phyloP scores from a whole-genome alignment of 2,888 invertebrate genomes.

The Phymatocera aterrima region DNA sequence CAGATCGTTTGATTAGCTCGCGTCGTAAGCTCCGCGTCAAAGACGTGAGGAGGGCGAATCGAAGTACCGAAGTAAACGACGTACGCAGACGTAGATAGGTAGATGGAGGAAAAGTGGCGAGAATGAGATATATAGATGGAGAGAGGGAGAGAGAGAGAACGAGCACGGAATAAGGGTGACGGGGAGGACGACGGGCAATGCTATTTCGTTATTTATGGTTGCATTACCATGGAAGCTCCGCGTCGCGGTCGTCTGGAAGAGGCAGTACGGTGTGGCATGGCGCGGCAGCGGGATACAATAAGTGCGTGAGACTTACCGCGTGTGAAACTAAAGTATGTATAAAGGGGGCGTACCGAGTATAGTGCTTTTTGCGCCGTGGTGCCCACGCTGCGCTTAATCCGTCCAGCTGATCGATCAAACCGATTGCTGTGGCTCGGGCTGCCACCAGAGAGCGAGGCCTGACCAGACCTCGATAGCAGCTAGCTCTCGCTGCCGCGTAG shows the following conservation, averaged over 20 bases:
- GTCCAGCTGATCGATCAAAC: constrained; percentile 40
- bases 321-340: constrained; percentile 59
- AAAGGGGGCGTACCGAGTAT: constrained; percentile 49
- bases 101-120: not conserved
- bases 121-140: not conserved
- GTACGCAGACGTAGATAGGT: not conserved
- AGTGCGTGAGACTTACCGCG: constrained; percentile 60
- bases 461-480: not conserved
- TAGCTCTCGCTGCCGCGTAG: not conserved
- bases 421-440: constrained; percentile 30
- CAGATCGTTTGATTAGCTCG: constrained; percentile 56
- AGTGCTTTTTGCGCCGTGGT: constrained; percentile 42
- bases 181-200: constrained; percentile 49
- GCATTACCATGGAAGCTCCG: constrained; percentile 59
- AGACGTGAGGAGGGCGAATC: constrained; percentile 43
- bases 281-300: constrained; percentile 51
- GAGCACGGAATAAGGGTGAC: not conserved
- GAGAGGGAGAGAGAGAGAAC: not conserved
- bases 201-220: constrained; percentile 64
- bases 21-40: constrained; percentile 51
- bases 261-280: not conserved
- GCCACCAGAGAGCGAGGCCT: constrained; percentile 8
- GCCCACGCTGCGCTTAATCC: constrained; percentile 39
- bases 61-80: constrained; percentile 17
- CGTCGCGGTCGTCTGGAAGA: constrained; percentile 44